These are phyloP conservation scores for Drosophila arawakana DNA, from an alignment of 1,140 invertebrate genomes.

Conservation along the genomic window DNA sequence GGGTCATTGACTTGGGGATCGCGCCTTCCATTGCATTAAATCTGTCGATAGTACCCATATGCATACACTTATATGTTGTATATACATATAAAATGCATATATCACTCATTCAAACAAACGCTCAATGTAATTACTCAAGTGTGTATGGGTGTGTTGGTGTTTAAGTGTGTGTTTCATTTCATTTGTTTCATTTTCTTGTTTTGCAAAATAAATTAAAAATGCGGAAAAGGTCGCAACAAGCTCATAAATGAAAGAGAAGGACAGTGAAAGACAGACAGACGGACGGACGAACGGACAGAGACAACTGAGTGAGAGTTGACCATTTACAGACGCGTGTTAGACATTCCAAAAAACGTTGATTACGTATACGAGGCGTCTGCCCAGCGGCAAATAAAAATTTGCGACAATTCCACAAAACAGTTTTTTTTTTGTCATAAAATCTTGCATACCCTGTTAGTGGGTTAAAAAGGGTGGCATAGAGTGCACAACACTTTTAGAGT, in stretches of 20 bases:
- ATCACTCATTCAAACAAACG: conserved; percentile 42
- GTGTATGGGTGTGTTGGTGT: not conserved
- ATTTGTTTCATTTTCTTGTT: not conserved
- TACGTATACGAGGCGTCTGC: conserved; percentile 41
- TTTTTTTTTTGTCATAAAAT: conserved; percentile 14
- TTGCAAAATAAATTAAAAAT: conserved; percentile 56
- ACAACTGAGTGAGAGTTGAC: conserved; percentile 21
- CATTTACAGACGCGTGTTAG: conserved; percentile 56
- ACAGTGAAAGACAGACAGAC: conserved; percentile 10
- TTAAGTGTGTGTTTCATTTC: not conserved
- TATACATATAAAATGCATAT: conserved; percentile 25
- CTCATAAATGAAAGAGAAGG: conserved; percentile 40
- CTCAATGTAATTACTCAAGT: conserved; percentile 42
- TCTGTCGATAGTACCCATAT: conserved; percentile 62
- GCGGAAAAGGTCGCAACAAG: conserved; percentile 43
- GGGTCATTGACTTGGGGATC: conserved; percentile 63
- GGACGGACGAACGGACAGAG: not conserved
- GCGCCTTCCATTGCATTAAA: conserved; percentile 71
- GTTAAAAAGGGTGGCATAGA: not conserved
- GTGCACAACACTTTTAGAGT: not conserved
- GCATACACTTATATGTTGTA: conserved; percentile 23
- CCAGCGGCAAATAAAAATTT: conserved; percentile 4
- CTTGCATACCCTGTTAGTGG: conserved; percentile 5
- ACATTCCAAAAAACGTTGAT: conserved; percentile 43
- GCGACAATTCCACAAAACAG: conserved; percentile 21